These are phyloP conservation scores for Crenuchus spilurus DNA, from an alignment of 2,797 vertebrate genomes.

Conservation along the genomic window DNA sequence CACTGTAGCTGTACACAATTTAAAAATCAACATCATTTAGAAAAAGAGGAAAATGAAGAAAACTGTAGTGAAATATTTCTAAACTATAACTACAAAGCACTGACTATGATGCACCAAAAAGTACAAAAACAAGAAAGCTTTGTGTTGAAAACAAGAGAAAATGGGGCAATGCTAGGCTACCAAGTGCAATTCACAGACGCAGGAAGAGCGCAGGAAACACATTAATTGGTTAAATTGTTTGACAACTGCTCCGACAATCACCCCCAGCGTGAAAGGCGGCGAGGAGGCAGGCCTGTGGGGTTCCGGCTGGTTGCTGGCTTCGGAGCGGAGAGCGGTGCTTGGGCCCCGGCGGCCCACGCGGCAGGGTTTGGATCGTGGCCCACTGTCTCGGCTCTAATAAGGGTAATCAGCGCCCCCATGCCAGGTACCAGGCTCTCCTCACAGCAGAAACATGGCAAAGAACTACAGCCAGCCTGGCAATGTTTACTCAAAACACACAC, in stretches of 20 bases:
- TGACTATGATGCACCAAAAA: too few species aligned
- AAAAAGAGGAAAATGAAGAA: too few species aligned
- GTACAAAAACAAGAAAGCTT: background rate
- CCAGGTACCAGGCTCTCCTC: constrained; percentile 89
- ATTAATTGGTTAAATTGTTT: constrained; percentile 86
- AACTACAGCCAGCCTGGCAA: constrained; percentile 72
- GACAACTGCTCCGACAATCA: constrained; percentile 91
- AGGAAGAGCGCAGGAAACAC: constrained; percentile 51
- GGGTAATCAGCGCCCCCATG: constrained; percentile 95
- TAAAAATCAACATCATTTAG: too few species aligned
- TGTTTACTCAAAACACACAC: constrained; percentile 84
- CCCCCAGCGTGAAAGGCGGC: constrained; percentile 84
- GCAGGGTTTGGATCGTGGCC: constrained; percentile 94
- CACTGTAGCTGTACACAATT: too few species aligned
- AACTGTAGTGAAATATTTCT: too few species aligned
- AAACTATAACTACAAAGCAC: too few species aligned
- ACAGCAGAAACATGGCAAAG: constrained; percentile 93
- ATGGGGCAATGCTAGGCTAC: background rate
- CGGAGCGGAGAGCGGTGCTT: constrained; percentile 69
- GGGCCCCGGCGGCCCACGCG: constrained; percentile 86
- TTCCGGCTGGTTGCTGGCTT: constrained; percentile 84
- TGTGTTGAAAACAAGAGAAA: background rate
- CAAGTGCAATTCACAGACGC: constrained; percentile 3
- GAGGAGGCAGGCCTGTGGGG: constrained; percentile 70
- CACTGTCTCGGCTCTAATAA: constrained; percentile 96